Base-by-base conservation (phyloP, 2,797 vertebrate genomes). In the Spheniscus humboldti region DNA sequence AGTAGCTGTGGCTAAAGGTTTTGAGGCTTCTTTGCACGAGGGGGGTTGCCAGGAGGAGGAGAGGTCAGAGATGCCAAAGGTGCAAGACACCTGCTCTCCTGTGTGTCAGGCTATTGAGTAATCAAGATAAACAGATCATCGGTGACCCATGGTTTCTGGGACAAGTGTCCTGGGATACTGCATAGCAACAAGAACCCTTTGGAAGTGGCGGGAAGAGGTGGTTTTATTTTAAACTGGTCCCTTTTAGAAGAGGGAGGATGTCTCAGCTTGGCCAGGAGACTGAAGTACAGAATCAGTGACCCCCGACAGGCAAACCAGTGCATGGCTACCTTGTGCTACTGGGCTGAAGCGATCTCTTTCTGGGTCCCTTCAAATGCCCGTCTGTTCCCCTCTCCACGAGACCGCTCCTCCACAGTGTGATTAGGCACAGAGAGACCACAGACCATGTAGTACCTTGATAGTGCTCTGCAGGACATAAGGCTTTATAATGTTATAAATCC, bases 391-490 rank as follows among this genome's bases (percentile, higher is more conserved):
- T 6, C 43, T 16, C 19, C 1, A 0, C 3, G 18, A 16, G 31
- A 2, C 22, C 6, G 28, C 66, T 67, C 20, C 45, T 91, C 22
- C 8, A 0, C 22, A 0, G 39, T 2, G 33, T 7, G 7, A 0
- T 50, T 2, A 6, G 37, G 9, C 10, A 1, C 47, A 2, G 76
- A 55, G 25, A 62, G 35, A 11, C 7, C 10, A 1, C 50, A 41
- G 48, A 25, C 19, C 2, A 0, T 0, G 47, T 0, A 15, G 59
- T 3, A 19, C 16, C 6, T 20, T 18, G 13, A 0, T 1, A 19
- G 27, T 3, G 24, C 76, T 50, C 31, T n/a, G 76, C 13, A 22
- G 64, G 37, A 33, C 19, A 1, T 4, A 1, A 24, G 28, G 18
- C 28, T 67, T 41, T n/a, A 3, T 23, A 62, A 5, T 11, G 25